Evolutionary conservation across 2,888 invertebrate genomes (phyloP), one percentile per base, ranked within the genome.

Genomic region (Meteorus colon): DNA sequence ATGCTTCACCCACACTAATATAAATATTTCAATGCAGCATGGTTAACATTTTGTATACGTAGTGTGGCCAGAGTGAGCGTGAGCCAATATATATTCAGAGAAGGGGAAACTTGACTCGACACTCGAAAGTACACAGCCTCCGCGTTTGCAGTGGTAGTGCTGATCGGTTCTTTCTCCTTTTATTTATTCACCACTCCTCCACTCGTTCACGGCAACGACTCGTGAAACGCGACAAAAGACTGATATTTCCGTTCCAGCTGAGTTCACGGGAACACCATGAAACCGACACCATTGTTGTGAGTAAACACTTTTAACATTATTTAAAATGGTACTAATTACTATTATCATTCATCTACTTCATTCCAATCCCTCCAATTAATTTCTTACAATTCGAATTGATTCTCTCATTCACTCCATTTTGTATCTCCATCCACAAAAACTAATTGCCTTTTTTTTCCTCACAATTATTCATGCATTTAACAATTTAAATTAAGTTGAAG

Each of bases 101-200:
- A 86, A 86, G 86, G 87, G 87, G 87, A 86, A 86, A 87, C 86
- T 81, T 79, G 81, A 77, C 85, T 82, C 86, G 84, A 82, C 87
- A 86, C 85, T 87, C 86, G 83, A 86, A 86, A 86, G 86, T 87
- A 86, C 86, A 86, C 86, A 86, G 87, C 86, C 87, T 87, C 86
- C 86, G 86, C 85, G 86, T 84, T 86, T 86, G 83, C 86, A 86
- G 86, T 87, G 82, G 86, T 84, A 84, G 75, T 84, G 84, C 55
- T 81, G 79, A 78, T 81, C 79, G 74, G 69, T 81, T 81, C 81
- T 79, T 81, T 80, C 81, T 80, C 78, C 77, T 78, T 41, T 82
- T 82, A 80, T 82, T 81, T 84, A 83, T 85, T 85, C 81, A 77
- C 80, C 79, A 80, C 79, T 83, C 81, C 79, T 82, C 82, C 82